These are phyloP conservation scores for Drosophila mimica DNA, from an alignment of 2,888 invertebrate species.

Conservation along the genomic window DNA sequence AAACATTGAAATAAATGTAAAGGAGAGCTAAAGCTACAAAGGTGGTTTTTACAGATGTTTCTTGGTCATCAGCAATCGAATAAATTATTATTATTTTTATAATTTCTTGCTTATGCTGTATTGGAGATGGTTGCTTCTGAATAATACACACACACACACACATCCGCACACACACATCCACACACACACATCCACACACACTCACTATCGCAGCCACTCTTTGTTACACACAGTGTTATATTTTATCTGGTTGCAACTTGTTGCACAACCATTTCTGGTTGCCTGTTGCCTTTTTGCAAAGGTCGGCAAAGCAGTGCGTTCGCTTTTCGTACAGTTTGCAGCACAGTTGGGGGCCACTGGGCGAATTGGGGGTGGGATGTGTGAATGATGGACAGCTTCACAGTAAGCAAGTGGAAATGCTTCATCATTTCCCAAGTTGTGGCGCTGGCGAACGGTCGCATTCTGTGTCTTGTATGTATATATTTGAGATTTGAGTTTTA, in stretches of 20 bases:
- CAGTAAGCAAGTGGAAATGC: conserved; percentile 1
- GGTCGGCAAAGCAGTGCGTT: conserved; percentile 48
- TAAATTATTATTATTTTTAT: background rate
- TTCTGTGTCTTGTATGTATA: conserved; percentile 2
- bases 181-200: background rate
- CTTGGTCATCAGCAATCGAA: background rate
- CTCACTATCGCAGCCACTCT: background rate
- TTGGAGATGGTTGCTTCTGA: background rate
- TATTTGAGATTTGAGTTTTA: background rate
- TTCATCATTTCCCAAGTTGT: conserved; percentile 44
- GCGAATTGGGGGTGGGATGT: conserved; percentile 1
- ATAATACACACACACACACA: background rate
- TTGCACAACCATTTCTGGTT: background rate
- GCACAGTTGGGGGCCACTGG: conserved; percentile 3
- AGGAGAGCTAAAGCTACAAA: background rate
- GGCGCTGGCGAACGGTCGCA: conserved; percentile 39
- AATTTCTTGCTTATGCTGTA: background rate
- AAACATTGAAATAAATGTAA: background rate
- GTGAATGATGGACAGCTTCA: conserved; percentile 40
- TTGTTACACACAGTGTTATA: background rate
- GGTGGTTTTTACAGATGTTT: background rate
- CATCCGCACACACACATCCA: background rate
- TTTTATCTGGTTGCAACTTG: conserved; percentile 2
- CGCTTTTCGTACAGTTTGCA: conserved; percentile 30
- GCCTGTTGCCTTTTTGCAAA: background rate